phyloP scores from a whole-genome alignment of 2,888 invertebrate genomes.

The Eristalinus aeneus region DNA sequence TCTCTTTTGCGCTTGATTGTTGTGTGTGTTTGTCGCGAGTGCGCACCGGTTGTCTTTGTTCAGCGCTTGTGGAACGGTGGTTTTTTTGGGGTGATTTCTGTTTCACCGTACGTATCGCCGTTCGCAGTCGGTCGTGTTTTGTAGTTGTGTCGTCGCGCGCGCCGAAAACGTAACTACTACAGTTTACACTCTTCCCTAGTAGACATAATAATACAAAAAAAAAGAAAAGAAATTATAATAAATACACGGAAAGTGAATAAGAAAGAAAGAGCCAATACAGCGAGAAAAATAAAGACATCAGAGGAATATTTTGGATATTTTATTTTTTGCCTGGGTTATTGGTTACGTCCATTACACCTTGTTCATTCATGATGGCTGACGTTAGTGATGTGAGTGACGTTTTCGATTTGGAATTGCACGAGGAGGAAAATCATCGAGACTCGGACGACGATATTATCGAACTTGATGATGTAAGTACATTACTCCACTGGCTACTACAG shows the following conservation, averaged over 20 bases:
- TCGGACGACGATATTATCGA: constrained; percentile 93
- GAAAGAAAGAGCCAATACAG: not conserved
- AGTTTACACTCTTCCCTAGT: not conserved
- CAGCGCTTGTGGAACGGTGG: constrained; percentile 1
- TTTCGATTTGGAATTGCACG: constrained; percentile 95
- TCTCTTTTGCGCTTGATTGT: not conserved
- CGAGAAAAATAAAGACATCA: not conserved
- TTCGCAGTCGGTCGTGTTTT: constrained; percentile 12
- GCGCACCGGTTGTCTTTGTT: constrained; percentile 39
- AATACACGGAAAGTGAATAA: not conserved
- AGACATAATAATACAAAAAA: not conserved
- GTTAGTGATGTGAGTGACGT: constrained; percentile 84
- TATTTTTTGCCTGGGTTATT: constrained; percentile 29
- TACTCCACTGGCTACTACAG: not conserved
- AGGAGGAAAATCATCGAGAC: constrained; percentile 87
- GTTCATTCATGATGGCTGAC: constrained; percentile 77
- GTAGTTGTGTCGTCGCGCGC: constrained; percentile 50
- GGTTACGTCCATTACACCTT: constrained; percentile 21
- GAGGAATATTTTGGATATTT: constrained; percentile 28
- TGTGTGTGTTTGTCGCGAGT: not conserved
- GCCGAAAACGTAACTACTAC: constrained; percentile 45
- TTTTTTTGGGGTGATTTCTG: constrained; percentile 16
- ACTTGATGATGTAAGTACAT: constrained; percentile 88
- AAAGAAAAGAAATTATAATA: constrained; percentile 10
- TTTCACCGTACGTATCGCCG: constrained; percentile 37